Evolutionary conservation across 2,888 invertebrate genomes (phyloP), one percentile per base, ranked within the genome.

Genomic region (Gnatocerus cornutus): DNA sequence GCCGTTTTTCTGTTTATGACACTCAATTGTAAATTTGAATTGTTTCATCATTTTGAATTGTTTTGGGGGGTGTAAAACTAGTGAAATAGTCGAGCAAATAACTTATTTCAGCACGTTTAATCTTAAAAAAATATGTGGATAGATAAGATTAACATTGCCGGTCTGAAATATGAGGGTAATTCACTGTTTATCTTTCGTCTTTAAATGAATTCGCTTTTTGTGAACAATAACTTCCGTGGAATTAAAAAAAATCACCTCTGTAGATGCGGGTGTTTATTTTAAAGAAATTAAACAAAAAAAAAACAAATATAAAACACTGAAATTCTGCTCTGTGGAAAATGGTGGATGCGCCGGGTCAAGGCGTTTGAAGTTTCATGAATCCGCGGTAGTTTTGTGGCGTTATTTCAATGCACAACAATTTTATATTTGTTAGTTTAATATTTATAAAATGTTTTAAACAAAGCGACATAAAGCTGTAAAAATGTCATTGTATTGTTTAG

Each of bases 151-250:
- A 55, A 37, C 30, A 14, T 39, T 55, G 16, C 13, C 5, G 39
- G 9, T 16, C 16, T 55, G 37, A 55, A 39, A 55, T 55, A 55
- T 55, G 13, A 30, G 55, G 39, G 55, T 55, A 55, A 39, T 55
- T 55, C 55, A 16, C 39, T 55, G 39, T 55, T 55, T 55, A 55
- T 55, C 55, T 55, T 37, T 14, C 37, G 10, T n/a, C 55, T 55
- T 55, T 52, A 52, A 33, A 33, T 33, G 7, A 33, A 33, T 33
- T 33, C n/a, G 33, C 29, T 33, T 33, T 33, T 33, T 33, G n/a
- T 33, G 2, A 6, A 33, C 2, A 33, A 33, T 33, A 33, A 33
- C 33, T 33, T 33, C 7, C 33, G 7, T n/a, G 21, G 4, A 21
- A 21, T 21, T 21, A 21, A 21, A 33, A 33, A 33, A 33, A 33